phyloP scores from a whole-genome alignment of 2,797 vertebrate species.

The Ispidina picta region DNA sequence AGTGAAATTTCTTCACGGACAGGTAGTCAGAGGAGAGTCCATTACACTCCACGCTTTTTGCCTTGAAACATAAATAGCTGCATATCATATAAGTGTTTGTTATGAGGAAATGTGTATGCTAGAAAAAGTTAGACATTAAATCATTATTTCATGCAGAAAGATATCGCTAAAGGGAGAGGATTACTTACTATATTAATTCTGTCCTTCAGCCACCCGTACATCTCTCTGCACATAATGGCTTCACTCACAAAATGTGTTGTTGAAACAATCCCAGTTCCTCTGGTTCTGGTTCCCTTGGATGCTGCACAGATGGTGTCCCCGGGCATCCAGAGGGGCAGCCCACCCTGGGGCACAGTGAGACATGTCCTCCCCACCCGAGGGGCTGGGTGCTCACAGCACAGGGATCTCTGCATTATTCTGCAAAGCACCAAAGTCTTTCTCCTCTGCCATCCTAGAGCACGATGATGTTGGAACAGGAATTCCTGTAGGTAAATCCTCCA shows the following conservation, averaged over 20 bases:
- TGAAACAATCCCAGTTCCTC: slow-evolving; percentile 1
- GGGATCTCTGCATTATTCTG: neutral
- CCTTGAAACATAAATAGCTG: slow-evolving; percentile 70
- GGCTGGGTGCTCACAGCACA: rapidly evolving
- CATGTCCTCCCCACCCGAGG: rapidly evolving
- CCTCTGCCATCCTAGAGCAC: neutral
- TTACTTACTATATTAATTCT: slow-evolving; percentile 75
- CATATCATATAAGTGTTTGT: slow-evolving; percentile 67
- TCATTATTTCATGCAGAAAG: slow-evolving; percentile 77
- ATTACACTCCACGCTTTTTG: slow-evolving; percentile 45
- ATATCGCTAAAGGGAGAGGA: slow-evolving; percentile 68
- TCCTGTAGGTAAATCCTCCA: neutral
- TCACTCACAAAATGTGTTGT: slow-evolving; percentile 20
- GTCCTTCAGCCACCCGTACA: slow-evolving; percentile 57
- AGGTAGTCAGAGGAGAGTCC: slow-evolving; percentile 47
- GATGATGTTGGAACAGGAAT: neutral
- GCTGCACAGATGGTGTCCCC: neutral
- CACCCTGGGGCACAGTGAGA: neutral
- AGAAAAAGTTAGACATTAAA: slow-evolving; percentile 68
- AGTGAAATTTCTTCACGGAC: slow-evolving; percentile 1
- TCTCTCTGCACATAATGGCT: slow-evolving; percentile 60
- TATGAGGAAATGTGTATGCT: slow-evolving; percentile 56
- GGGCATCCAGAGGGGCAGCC: neutral
- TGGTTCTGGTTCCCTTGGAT: neutral
- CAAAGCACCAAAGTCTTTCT: neutral